phyloP scores from a whole-genome alignment of 2,797 vertebrate species.

The Varecia variegata region DNA sequence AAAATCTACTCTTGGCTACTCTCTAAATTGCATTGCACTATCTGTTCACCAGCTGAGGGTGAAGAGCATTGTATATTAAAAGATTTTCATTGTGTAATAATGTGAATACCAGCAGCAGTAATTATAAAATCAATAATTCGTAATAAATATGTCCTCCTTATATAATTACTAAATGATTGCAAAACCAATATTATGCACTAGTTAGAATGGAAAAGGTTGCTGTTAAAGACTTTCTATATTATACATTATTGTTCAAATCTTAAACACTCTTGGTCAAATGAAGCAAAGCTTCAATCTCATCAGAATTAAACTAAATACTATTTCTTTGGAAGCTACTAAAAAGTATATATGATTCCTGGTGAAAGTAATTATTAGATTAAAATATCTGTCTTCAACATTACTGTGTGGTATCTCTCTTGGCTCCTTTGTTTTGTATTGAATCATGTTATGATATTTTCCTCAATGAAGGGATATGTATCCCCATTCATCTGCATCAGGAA shows the following conservation, averaged over 20 bases:
- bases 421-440: conserved; percentile 11
- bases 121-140: conserved; percentile 95
- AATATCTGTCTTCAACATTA: conserved; percentile 64
- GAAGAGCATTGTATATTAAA: conserved; percentile 86
- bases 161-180: conserved; percentile 96
- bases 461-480: background rate
- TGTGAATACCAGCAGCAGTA: conserved; percentile 86
- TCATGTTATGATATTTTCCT: background rate
- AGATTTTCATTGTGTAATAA: conserved; percentile 90
- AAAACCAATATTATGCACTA: conserved; percentile 90
- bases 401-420: background rate
- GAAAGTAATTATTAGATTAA: conserved; percentile 79
- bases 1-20: conserved; percentile 84
- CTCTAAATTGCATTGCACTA: conserved; percentile 83
- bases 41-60: conserved; percentile 81
- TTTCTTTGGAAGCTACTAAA: conserved; percentile 76
- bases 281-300: conserved; percentile 81
- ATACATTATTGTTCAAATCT: conserved; percentile 83
- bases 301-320: conserved; percentile 80
- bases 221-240: conserved; percentile 84
- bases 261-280: conserved; percentile 83
- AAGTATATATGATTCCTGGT: conserved; percentile 77
- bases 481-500: background rate
- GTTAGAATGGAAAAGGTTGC: conserved; percentile 84
- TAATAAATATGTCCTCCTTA: conserved; percentile 96